These are phyloP conservation scores for Myopa testacea DNA, from an alignment of 2,888 invertebrate genomes.

Conservation along the genomic window DNA sequence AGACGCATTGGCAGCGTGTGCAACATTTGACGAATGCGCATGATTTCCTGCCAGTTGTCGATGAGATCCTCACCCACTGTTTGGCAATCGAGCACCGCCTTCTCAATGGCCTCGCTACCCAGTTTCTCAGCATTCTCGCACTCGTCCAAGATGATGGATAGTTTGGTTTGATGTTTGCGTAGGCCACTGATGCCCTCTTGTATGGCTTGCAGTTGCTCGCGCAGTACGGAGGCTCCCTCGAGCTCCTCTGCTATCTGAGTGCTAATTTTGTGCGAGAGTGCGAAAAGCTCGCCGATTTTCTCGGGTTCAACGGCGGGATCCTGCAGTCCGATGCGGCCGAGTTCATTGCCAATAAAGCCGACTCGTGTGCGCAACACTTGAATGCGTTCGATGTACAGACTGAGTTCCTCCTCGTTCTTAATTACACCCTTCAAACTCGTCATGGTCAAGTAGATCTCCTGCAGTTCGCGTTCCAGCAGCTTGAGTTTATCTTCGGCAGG, in stretches of 20 bases:
- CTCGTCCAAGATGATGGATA: slow-evolving; percentile 76
- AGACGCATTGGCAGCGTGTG: slow-evolving; percentile 83
- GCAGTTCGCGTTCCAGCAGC: slow-evolving; percentile 81
- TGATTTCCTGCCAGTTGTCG: slow-evolving; percentile 82
- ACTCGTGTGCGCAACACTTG: slow-evolving; percentile 81
- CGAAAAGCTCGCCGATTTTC: slow-evolving; percentile 78
- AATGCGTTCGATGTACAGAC: slow-evolving; percentile 82
- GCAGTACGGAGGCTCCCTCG: slow-evolving; percentile 79
- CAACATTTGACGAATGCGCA: slow-evolving; percentile 79
- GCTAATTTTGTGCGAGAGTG: slow-evolving; percentile 78
- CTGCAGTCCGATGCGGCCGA: slow-evolving; percentile 80
- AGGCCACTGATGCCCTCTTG: slow-evolving; percentile 79
- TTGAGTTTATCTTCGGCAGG: slow-evolving; percentile 80
- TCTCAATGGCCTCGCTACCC: slow-evolving; percentile 82
- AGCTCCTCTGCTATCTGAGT: slow-evolving; percentile 81
- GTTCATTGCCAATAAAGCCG: slow-evolving; percentile 83
- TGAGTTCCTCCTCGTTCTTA: slow-evolving; percentile 85
- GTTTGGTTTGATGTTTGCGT: slow-evolving; percentile 76
- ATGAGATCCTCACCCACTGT: slow-evolving; percentile 77
- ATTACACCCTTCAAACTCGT: slow-evolving; percentile 82
- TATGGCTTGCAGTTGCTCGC: slow-evolving; percentile 79
- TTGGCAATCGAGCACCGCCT: slow-evolving; percentile 80
- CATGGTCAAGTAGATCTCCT: slow-evolving; percentile 78
- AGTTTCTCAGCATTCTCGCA: slow-evolving; percentile 80
- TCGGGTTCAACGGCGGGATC: slow-evolving; percentile 79